Conservation (phyloP, 1,140 invertebrate species). For the Zaprionus davidi region DNA sequence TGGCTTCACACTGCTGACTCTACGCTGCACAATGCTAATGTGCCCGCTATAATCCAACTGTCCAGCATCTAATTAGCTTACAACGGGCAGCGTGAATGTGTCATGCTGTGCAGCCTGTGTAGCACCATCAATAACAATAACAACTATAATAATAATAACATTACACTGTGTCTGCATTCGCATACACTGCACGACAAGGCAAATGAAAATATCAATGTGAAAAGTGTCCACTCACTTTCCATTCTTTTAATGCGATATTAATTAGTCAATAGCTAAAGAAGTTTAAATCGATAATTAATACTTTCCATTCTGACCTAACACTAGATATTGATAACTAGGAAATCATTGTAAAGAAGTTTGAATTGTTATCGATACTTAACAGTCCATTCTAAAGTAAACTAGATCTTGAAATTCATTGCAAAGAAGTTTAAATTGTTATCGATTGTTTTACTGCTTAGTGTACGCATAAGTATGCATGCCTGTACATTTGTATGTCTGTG, state of each 20-base stretch:
- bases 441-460: background rate
- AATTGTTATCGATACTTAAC: background rate
- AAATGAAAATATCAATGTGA: background rate
- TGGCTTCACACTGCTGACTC: conserved; percentile 12
- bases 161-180: conserved; percentile 10
- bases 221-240: conserved; percentile 1
- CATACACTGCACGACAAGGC: background rate
- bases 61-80: conserved; percentile 54
- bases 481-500: conserved; percentile 7
- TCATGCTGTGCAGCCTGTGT: conserved; percentile 29
- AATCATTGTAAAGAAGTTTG: background rate
- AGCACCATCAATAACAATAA: conserved; percentile 44
- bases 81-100: conserved; percentile 46
- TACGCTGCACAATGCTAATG: conserved; percentile 31
- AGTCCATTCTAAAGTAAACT: too few species aligned
- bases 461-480: conserved; percentile 1
- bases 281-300: background rate
- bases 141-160: conserved; percentile 26
- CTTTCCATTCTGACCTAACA: background rate
- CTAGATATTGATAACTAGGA: background rate
- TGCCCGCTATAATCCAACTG: conserved; percentile 28
- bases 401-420: background rate
- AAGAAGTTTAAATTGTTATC: background rate
- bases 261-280: background rate
- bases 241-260: background rate